These are phyloP conservation scores for Scaptomyza montana DNA, from an alignment of 1,140 invertebrate genomes.

Conservation along the genomic window DNA sequence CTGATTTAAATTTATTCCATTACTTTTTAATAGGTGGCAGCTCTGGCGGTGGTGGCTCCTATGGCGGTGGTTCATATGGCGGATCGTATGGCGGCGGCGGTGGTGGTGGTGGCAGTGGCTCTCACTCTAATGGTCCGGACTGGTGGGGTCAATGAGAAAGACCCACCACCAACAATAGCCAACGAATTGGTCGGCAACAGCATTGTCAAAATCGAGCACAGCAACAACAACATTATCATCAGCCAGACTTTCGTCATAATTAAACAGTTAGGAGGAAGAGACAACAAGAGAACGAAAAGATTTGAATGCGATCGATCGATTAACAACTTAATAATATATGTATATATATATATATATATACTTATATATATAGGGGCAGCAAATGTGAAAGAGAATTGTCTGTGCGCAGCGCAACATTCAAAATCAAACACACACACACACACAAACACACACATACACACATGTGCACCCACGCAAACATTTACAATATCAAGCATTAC, in stretches of 20 bases:
- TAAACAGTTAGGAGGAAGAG: conserved; percentile 1
- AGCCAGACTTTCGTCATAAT: conserved; percentile 27
- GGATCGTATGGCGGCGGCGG: conserved; percentile 78
- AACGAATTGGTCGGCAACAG: conserved; percentile 20
- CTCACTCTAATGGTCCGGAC: conserved; percentile 72
- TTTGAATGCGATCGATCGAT: conserved; percentile 44
- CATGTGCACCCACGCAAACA: conserved; percentile 35
- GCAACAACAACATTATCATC: conserved; percentile 40
- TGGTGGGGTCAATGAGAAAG: conserved; percentile 83
- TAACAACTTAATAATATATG: conserved; percentile 66
- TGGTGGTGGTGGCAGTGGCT: conserved; percentile 81
- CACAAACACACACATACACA: conserved; percentile 35
- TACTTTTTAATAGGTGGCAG: conserved; percentile 44
- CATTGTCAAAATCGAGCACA: conserved; percentile 43
- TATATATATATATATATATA: conserved; percentile 55
- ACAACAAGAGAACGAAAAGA: conserved; percentile 10
- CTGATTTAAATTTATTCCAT: background rate
- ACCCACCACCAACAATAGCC: conserved; percentile 37
- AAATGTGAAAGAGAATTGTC: conserved; percentile 79
- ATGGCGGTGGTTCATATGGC: conserved; percentile 84
- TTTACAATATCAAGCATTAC: conserved; percentile 57
- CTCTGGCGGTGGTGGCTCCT: conserved; percentile 56
- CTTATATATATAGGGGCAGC: conserved; percentile 66
- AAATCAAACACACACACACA: conserved; percentile 19
- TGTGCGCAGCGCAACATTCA: conserved; percentile 71